Evolutionary conservation across 1,140 invertebrate species (phyloP).

Genomic region (Telenomus remus): DNA sequence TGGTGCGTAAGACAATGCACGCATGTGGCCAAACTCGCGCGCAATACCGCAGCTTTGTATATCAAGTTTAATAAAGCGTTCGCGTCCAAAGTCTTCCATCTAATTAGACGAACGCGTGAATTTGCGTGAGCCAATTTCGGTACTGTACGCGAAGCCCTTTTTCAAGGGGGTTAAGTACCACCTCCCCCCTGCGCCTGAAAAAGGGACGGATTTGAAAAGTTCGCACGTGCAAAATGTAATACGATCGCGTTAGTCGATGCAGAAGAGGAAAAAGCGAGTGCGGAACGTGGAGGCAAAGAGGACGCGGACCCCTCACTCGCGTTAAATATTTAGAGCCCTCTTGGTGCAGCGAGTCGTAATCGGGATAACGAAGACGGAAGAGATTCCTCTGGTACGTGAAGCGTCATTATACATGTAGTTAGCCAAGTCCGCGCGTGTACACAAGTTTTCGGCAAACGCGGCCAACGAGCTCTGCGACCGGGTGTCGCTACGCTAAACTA

Average conservation of each 20-base stretch:
- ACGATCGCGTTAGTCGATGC: slow-evolving; percentile 18
- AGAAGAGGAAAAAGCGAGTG: slow-evolving; percentile 3
- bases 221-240: slow-evolving; percentile 21
- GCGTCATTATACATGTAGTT: slow-evolving; percentile 27
- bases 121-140: slow-evolving; percentile 11
- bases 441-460: slow-evolving; percentile 41
- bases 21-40: slow-evolving; percentile 11
- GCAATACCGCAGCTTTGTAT: not conserved
- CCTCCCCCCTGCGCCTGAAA: too few relatives aligned
- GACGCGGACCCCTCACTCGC: slow-evolving; percentile 23
- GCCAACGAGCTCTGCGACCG: slow-evolving; percentile 1
- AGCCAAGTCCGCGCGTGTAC: slow-evolving; percentile 37
- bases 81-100: slow-evolving; percentile 53
- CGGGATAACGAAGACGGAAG: slow-evolving; percentile 65
- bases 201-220: slow-evolving; percentile 8
- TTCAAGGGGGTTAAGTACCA: too few relatives aligned
- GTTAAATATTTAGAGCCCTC: slow-evolving; percentile 62
- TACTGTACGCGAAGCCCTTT: not conserved
- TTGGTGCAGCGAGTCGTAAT: slow-evolving; percentile 50
- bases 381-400: slow-evolving; percentile 46
- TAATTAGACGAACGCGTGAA: slow-evolving; percentile 40
- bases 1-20: slow-evolving; percentile 63
- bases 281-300: slow-evolving; percentile 24
- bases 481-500: slow-evolving; percentile 14
- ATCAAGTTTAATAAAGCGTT: slow-evolving; percentile 41